Evolutionary conservation across 1,140 invertebrate genomes (phyloP).

Genomic region (Caenorhabditis brenneri): DNA sequence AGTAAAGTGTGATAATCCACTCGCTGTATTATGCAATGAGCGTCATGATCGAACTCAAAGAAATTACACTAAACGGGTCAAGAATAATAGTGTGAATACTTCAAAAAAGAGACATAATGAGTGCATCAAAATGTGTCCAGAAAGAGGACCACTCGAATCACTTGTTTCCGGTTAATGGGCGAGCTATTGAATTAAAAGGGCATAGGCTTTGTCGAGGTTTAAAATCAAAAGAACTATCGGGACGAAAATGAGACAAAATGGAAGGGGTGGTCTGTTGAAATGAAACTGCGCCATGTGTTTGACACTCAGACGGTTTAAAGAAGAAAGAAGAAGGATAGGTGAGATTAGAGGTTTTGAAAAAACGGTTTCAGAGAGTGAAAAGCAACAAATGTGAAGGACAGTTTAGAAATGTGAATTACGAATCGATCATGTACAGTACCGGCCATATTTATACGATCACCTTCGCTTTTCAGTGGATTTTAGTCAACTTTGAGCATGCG

Average conservation of each 20-base stretch:
- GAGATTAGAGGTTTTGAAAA: not conserved
- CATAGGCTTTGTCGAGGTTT: not conserved
- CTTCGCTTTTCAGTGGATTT: too few relatives aligned
- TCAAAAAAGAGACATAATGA: not conserved
- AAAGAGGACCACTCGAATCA: not conserved
- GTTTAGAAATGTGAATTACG: too few relatives aligned
- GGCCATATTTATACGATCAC: too few relatives aligned
- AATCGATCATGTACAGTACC: too few relatives aligned
- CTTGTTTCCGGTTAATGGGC: constrained; percentile 5
- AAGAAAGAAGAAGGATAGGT: not conserved
- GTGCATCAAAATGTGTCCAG: not conserved
- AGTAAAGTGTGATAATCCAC: constrained; percentile 15
- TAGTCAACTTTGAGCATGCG: too few relatives aligned
- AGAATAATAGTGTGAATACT: too few relatives aligned
- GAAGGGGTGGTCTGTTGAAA: not conserved
- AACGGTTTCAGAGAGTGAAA: not conserved
- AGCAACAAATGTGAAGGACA: too few relatives aligned
- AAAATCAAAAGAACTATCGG: too few relatives aligned
- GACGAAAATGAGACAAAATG: not conserved
- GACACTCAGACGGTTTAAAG: not conserved
- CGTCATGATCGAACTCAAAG: not conserved
- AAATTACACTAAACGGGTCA: constrained; percentile 8
- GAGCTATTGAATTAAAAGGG: not conserved
- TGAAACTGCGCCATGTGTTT: not conserved
- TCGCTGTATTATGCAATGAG: not conserved